phyloP scores from a whole-genome alignment of 2,113 vertebrate genomes.

The Chascanopsetta lugubris region DNA sequence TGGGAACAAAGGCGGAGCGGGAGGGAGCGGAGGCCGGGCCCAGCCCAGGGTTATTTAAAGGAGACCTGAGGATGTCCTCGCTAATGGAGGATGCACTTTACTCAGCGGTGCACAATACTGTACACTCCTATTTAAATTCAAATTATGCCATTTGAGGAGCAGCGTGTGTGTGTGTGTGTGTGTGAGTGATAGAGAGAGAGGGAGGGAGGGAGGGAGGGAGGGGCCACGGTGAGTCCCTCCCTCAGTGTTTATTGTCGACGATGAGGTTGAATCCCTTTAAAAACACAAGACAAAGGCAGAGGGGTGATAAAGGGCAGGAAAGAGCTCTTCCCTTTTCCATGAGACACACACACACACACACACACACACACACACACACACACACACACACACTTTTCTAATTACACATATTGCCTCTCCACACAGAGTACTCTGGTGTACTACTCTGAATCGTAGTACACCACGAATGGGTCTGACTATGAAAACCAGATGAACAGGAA shows the following conservation, averaged over 20 bases:
- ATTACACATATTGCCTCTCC: constrained; percentile 45
- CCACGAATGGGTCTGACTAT: constrained; percentile 50
- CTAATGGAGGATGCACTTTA: constrained; percentile 71
- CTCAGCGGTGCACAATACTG: constrained; percentile 64
- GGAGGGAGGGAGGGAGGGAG: neutral
- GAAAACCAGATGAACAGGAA: too few species aligned
- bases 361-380: constrained; percentile 20
- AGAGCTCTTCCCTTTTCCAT: constrained; percentile 55
- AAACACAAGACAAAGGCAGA: constrained; percentile 69
- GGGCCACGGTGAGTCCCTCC: constrained; percentile 40
- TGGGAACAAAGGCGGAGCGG: constrained; percentile 51
- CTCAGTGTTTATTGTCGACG: constrained; percentile 63
- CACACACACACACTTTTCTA: constrained; percentile 24
- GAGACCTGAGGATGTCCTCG: constrained; percentile 59
- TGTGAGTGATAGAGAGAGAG: neutral
- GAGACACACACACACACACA: constrained; percentile 18
- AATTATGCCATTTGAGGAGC: constrained; percentile 56
- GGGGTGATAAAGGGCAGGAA: constrained; percentile 60
- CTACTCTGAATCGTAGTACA: constrained; percentile 54
- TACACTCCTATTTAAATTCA: constrained; percentile 72
- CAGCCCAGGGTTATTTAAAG: constrained; percentile 63
- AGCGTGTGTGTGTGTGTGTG: constrained; percentile 35
- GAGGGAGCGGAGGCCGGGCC: constrained; percentile 6
- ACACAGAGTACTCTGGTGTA: constrained; percentile 28
- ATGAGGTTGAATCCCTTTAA: constrained; percentile 65